A percentile compares a stretch with the other conserved stretches of the same genome.
These are phyloP conservation scores for Pseudomyrmex sp. DNA, from an alignment of 1,140 invertebrate species.

Conservation along the genomic window DNA sequence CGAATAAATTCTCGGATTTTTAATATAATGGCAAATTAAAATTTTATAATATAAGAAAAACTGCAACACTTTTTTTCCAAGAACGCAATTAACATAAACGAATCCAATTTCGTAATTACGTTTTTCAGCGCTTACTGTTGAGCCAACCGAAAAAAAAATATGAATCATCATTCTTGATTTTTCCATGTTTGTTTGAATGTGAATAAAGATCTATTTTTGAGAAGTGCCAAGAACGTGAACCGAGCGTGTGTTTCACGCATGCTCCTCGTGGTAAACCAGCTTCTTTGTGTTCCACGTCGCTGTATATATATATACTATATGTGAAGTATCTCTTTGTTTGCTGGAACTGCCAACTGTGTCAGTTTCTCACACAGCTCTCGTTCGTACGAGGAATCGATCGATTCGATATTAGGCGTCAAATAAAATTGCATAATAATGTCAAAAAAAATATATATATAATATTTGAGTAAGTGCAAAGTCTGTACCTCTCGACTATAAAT, in stretches of 20 bases:
- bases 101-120: background rate
- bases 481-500: background rate
- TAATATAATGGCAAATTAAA: background rate
- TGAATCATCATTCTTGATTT: constrained; percentile 27
- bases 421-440: background rate
- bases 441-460: background rate
- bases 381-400: background rate
- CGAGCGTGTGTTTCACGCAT: constrained; percentile 6
- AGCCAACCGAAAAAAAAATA: no score
- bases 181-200: background rate
- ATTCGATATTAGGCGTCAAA: background rate
- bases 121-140: background rate
- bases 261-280: constrained; percentile 12
- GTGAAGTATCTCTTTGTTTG: constrained; percentile 33
- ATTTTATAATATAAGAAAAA: background rate
- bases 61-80: background rate
- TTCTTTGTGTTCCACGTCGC: constrained; percentile 46
- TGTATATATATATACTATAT: background rate
- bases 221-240: background rate
- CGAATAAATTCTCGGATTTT: background rate
- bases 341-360: background rate
- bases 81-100: background rate
- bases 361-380: background rate
- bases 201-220: constrained; percentile 47
- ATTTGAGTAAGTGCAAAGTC: background rate